Conservation (phyloP, 2,797 vertebrate species). For the Oceanodroma leucorhoa region DNA sequence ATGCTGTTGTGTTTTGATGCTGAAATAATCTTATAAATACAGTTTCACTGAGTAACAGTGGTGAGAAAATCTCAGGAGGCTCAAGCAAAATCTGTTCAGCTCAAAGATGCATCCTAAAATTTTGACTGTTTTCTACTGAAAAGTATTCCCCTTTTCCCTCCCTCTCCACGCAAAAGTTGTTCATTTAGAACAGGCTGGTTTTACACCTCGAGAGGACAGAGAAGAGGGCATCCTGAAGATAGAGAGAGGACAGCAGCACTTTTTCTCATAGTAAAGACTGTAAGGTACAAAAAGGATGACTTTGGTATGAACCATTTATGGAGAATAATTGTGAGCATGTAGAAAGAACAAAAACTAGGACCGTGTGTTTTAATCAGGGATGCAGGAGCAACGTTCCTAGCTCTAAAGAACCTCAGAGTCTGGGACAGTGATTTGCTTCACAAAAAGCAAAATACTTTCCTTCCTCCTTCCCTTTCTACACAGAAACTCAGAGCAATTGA, state of each 20-base stretch:
- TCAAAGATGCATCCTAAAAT: neutral
- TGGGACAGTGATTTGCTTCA: neutral
- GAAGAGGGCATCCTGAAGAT: neutral
- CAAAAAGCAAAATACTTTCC: neutral
- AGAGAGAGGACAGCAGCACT: neutral
- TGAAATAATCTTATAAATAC: constrained; percentile 48
- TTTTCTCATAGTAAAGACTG: neutral
- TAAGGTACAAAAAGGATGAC: neutral
- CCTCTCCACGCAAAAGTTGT: neutral
- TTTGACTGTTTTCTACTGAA: neutral
- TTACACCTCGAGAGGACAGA: neutral
- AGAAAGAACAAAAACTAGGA: neutral
- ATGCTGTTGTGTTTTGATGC: constrained; percentile 23
- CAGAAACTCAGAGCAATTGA: neutral
- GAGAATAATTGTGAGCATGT: neutral
- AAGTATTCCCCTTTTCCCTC: neutral
- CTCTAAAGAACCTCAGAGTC: neutral
- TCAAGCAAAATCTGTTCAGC: neutral
- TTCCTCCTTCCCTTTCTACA: neutral
- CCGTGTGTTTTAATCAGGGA: neutral
- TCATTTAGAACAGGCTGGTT: neutral
- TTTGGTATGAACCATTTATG: neutral
- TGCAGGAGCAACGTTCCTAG: neutral
- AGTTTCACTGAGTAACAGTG: neutral
- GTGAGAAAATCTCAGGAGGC: neutral